Evolutionary conservation across 2,113 vertebrate genomes (phyloP), one percentile per base, ranked within the genome.

Genomic region (Takifugu bimaculatus): DNA sequence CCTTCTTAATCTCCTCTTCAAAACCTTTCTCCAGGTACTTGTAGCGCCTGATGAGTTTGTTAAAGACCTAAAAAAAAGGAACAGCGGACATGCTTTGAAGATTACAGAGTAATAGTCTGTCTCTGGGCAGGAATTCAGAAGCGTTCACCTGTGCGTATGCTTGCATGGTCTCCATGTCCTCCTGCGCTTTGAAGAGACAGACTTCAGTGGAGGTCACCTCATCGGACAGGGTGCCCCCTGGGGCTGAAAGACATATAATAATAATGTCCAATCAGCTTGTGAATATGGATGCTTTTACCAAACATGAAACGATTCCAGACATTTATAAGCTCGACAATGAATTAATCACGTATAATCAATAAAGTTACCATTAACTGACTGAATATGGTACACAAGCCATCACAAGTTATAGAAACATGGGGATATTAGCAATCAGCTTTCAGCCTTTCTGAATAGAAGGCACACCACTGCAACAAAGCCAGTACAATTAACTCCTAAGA

Each of bases 1-100:
- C 96, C 94, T 99, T 99, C 91, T 98, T 97, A 62, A 98, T 94
- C 90, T 99, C 96, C 86, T 99, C 96, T 89, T 99, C 96, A 90
- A 99, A 98, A 72, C 95, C 95, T 90, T 97, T 99, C 91, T 99
- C 96, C 92, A 99, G 88, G 89, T 87, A 87, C 75, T 99, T 99
- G 90, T 99, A 98, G 85, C 96, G 96, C 90, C 96, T 94, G 90
- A 99, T 98, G 80, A 99, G 91, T 90, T 98, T 99, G 92, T 97
- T 97, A 92, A 99, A 98, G 91, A 98, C 95, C 96, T 99, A 54
- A 43, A 32, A 10, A 13, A 58, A 69, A 11, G 29, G 66, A 28
- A 54, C 47, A 50, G 5, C 6, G 25, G 13, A 57, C 10, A 49
- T 3, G 3, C 12, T 26, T 45, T 50, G 2, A 1, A 4, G 1